Evolutionary conservation across 2,797 vertebrate genomes (phyloP), one percentile per base, ranked within the genome.

Genomic region (Poecilia picta): DNA sequence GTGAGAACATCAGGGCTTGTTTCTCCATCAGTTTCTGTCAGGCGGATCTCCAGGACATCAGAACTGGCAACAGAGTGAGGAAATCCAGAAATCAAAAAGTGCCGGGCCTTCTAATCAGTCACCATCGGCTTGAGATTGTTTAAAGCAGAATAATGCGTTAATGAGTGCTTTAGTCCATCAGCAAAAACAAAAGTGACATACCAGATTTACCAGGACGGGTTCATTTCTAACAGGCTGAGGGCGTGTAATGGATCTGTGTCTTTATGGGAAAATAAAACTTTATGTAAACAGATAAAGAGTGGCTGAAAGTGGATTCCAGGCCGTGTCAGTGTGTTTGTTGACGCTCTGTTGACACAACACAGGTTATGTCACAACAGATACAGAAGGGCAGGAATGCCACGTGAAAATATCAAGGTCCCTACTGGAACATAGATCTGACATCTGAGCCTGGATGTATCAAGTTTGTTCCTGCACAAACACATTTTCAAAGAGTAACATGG

Each of bases 1-100:
- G 89, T 84, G 88, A 85, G 92, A 95, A 96, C 97, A 95, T 97
- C 95, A 97, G 92, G 86, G 90, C 93, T 92, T 87, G 88, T 89
- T 83, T 84, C 83, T 86, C 90, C 89, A 82, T 88, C 88, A 83
- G 83, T 89, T 84, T 90, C 87, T 79, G 85, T 90, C 89, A 85
- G 88, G 91, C 81, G 91, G 93, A 92, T 90, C 87, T 90, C 87
- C 92, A 90, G 94, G 91, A 91, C 93, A 96, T 94, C 89, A 90
- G 46, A 81, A 79, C 87, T 15, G 73, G 47, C 72, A 47, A 72
- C 80, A 13, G 79, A 84, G 82, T 71, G 11, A 71, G 78, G 55
- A 79, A 33, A 72, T 45, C 43, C 25, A 72, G 43, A 28, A 46
- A 28, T 86, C 75, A 72, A 85, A 41, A 72, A 76, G 53, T 78